Base-by-base conservation (phyloP, 2,113 vertebrate genomes). In the Panthera leo region DNA sequence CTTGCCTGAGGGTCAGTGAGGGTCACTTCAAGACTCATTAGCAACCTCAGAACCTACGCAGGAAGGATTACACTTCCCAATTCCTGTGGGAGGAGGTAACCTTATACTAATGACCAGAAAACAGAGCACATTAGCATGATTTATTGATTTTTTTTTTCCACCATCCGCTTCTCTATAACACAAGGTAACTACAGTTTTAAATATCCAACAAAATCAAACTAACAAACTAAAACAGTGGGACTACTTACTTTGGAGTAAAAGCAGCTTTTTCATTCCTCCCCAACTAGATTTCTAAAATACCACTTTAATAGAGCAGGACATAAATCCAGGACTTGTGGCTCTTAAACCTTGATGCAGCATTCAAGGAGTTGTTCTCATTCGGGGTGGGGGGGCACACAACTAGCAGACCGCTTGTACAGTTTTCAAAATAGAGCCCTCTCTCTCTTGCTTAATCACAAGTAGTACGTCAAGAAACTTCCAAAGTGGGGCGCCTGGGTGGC, bases 21-120 rank as follows among this genome's bases (percentile, higher is more conserved):
- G 65, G 89, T 58, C 73, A 85, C 34, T 91, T 91, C 87, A 73
- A 90, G 63, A 92, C 51, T 95, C 93, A 91, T 95, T 97, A 96
- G 67, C 83, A 92, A 85, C 29, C 63, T 19, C 25, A 70, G 34
- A 95, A 78, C 42, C 88, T 68, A 5, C 29, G 58, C 58, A 86
- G 89, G 91, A 97, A 97, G 85, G 91, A 97, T 94, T 95, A 94
- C 76, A 89, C 8, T 70, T 94, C 75, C 71, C n/a, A 58, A 58
- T 34, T 92, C 94, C 92, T 55, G 3, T 48, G 86, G 23, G 65
- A 16, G 29, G 68, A 96, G 61, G 83, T 27, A 85, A 96, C 45
- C 36, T 97, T 67, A 85, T 31, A 86, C 73, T 95, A 97, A 97
- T 83, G 79, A 95, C 45, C 65, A 58, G 48, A 76, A 70, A 85